A percentile compares a stretch with the other conserved stretches of the same genome.
These are phyloP conservation scores for Bradypodion pumilum DNA, from an alignment of 2,797 vertebrate species.

Conservation along the genomic window DNA sequence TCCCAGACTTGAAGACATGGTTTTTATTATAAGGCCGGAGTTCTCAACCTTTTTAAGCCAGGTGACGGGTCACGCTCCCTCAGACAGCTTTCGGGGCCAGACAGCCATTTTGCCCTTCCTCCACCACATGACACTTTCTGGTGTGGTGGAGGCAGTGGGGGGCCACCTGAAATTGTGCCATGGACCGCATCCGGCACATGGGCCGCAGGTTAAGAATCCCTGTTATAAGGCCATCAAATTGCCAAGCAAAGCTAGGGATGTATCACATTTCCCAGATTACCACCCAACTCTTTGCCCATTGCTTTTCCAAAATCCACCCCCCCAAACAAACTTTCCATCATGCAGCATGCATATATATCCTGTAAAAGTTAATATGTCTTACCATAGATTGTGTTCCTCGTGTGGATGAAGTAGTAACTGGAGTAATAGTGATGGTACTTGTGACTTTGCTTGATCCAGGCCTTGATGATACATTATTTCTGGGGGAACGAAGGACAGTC, in stretches of 20 bases:
- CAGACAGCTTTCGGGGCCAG: no score
- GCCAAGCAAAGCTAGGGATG: background rate
- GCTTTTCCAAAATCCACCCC: background rate
- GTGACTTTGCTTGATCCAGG: conserved; percentile 86
- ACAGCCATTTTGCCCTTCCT: no score
- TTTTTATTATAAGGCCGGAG: background rate
- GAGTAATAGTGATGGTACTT: conserved; percentile 95
- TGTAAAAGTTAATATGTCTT: conserved; percentile 63
- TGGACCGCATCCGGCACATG: no score
- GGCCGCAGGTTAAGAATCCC: no score
- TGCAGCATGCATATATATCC: background rate
- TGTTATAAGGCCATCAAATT: background rate
- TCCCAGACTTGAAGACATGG: background rate
- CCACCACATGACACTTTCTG: no score
- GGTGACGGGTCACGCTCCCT: no score
- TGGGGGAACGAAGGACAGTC: conserved; percentile 86
- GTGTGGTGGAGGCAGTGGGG: no score
- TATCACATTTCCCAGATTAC: background rate
- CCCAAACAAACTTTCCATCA: rapidly evolving
- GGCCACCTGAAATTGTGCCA: no score
- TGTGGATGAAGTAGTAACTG: conserved; percentile 81
- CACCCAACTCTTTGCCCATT: background rate
- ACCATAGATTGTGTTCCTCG: conserved; percentile 88
- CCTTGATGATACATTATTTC: conserved; percentile 71
- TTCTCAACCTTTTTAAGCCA: no score